Conservation (phyloP, 2,113 vertebrate genomes). For the Bagarius yarrelli region DNA sequence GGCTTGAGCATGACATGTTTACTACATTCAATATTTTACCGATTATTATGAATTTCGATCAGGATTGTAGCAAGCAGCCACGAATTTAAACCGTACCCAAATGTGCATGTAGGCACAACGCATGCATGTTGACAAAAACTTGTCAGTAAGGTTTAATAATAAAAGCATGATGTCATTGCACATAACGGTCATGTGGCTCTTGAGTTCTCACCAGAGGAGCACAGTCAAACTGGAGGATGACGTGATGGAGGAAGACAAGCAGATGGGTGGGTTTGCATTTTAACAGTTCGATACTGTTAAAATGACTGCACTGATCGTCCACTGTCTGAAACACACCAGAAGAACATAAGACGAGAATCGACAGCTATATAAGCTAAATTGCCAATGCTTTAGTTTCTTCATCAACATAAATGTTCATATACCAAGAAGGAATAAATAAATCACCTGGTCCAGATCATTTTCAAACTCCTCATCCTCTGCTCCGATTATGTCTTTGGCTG, state of each 20-base stretch:
- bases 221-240: conserved; percentile 86
- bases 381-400: not conserved
- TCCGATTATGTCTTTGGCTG: conserved; percentile 81
- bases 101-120: not conserved
- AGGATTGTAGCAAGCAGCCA: not conserved
- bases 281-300: conserved; percentile 77
- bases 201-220: conserved; percentile 77
- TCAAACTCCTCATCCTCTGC: conserved; percentile 92
- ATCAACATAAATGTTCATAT: not conserved
- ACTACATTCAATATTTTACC: not conserved
- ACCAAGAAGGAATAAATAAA: conserved; percentile 40
- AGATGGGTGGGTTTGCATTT: conserved; percentile 79
- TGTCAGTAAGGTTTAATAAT: not conserved
- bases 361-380: not conserved
- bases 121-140: not conserved
- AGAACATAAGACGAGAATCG: not conserved
- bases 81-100: not conserved
- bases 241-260: conserved; percentile 84
- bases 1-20: not conserved
- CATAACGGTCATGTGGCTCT: not conserved
- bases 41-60: not conserved
- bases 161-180: not conserved
- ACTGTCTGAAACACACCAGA: conserved; percentile 59
- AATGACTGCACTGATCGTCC: conserved; percentile 75
- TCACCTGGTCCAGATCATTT: conserved; percentile 82